Evolutionary conservation across 2,888 invertebrate species (phyloP).

Genomic region (Cinara cedri): DNA sequence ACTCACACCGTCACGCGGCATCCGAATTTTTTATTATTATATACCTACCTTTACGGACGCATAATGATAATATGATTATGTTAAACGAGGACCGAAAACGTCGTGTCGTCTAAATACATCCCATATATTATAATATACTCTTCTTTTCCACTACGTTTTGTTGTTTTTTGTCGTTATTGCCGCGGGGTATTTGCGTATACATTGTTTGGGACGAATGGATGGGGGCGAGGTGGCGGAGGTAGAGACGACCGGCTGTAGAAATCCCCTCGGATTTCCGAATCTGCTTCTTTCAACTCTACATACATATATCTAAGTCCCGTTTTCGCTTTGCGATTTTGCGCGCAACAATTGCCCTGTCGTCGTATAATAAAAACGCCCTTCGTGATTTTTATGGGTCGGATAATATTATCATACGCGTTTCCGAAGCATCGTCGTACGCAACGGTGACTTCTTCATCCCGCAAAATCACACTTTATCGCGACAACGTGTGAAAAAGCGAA

Average conservation of each 20-base stretch:
- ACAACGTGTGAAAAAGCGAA: too few relatives aligned
- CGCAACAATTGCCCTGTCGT: neutral
- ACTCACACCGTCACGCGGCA: neutral
- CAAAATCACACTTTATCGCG: too few relatives aligned
- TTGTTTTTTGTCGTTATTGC: neutral
- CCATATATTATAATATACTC: too few relatives aligned
- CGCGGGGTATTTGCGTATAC: neutral
- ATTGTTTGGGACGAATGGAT: neutral
- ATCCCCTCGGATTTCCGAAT: neutral
- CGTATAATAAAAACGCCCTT: slow-evolving; percentile 5
- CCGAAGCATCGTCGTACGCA: too few relatives aligned
- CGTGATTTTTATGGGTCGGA: neutral
- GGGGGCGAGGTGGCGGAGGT: neutral
- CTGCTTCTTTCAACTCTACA: neutral
- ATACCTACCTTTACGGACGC: neutral
- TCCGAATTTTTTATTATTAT: neutral
- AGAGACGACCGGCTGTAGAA: neutral
- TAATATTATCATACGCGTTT: neutral
- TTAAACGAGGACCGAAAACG: too few relatives aligned
- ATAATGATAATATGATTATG: too few relatives aligned
- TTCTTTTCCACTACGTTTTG: neutral
- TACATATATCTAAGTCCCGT: too few relatives aligned
- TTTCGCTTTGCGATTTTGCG: neutral
- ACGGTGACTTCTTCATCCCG: too few relatives aligned
- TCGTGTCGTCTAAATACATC: too few relatives aligned